phyloP scores from a whole-genome alignment of 2,797 vertebrate species.

The Sebastes dallii region DNA sequence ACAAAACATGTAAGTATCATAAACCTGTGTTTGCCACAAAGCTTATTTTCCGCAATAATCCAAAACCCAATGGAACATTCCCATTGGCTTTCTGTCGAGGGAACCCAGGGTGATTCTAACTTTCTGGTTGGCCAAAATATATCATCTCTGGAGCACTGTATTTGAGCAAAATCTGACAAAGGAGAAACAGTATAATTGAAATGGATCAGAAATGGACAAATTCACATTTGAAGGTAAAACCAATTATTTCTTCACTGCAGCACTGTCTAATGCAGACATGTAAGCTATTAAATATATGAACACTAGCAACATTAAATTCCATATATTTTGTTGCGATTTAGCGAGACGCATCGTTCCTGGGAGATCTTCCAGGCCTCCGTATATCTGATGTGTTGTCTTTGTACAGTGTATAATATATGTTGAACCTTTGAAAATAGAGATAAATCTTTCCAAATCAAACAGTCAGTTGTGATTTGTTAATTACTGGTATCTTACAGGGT shows the following conservation, averaged over 20 bases:
- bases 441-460: background rate
- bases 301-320: background rate
- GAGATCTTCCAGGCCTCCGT: background rate
- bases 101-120: no score
- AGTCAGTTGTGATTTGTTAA: constrained; percentile 21
- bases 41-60: no score
- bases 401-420: background rate
- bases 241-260: constrained; percentile 30
- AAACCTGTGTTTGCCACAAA: no score
- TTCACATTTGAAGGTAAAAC: constrained; percentile 61
- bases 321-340: constrained; percentile 4
- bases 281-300: constrained; percentile 20
- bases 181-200: background rate
- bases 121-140: no score
- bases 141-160: no score
- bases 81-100: no score
- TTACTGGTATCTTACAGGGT: background rate
- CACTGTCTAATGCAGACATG: background rate
- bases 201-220: constrained; percentile 12
- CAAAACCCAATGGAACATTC: no score
- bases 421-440: background rate
- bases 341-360: background rate
- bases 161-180: background rate
- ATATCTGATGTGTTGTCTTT: background rate
- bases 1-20: no score